Evolutionary conservation across 2,888 invertebrate genomes (phyloP), one percentile per base, ranked within the genome.

Genomic region (Balanococcus diminutus): DNA sequence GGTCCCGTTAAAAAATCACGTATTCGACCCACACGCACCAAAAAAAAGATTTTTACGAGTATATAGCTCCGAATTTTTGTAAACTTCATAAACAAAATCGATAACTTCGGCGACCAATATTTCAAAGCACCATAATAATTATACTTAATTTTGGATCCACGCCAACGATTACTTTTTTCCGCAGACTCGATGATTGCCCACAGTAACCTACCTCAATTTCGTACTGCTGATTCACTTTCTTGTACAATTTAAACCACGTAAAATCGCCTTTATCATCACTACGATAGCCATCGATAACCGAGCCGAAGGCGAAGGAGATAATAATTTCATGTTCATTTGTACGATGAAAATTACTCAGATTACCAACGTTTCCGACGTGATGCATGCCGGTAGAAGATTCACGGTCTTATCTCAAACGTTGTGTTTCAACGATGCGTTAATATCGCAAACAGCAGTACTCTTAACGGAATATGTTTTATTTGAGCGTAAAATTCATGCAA

Each of bases 401-500:
- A 5, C 8, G 19, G 19, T 67, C 67, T 67, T 67, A 67, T 67
- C 67, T 51, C 22, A 22, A 61, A 61, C 25, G 31, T 28, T n/a
- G n/a, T n/a, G 32, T 75, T 32, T 75, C 75, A 75, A 5, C 75
- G 75, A 75, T 25, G 32, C 75, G 75, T 32, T 75, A 32, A 75
- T 75, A 75, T 75, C 32, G 25, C 75, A 14, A 75, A 19, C n/a
- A 75, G 32, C n/a, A 25, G 11, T 22, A 6, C 75, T 51, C 3
- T 6, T 36, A 51, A 51, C 75, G 32, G 32, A 75, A 75, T 32
- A 75, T 36, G 32, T 16, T 75, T 75, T 32, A 32, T 75, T 75
- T 75, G 25, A 75, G 75, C 75, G 75, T 75, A 32, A 75, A 75
- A 75, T 75, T 32, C 75, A 75, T 75, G 32, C 32, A 32, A 75